Evolutionary conservation across 2,797 vertebrate genomes (phyloP), one percentile per base, ranked within the genome.

Genomic region (Argya squamiceps): DNA sequence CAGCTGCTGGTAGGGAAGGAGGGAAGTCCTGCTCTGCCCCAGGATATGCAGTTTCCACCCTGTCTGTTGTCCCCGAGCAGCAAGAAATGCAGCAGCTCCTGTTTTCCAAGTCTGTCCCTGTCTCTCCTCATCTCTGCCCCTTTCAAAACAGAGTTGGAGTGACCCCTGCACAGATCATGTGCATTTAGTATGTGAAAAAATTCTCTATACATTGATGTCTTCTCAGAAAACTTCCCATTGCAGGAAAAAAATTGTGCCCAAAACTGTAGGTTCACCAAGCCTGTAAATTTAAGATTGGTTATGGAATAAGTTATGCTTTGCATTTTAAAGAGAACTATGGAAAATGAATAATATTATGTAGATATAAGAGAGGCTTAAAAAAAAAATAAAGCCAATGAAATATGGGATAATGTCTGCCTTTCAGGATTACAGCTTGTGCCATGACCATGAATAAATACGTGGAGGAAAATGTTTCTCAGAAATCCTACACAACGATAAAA

Each of bases 381-480:
- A 46, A 50, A 46, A 36, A 46, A 15, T 9, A 22, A 46, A 65
- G 15, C 10, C 0, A 56, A 3, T 76, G 41, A 95, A 93, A 43
- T 96, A 82, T 24, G 68, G 24, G 8, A 29, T 36, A 59, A 19
- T 94, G 23, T 93, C 91, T 82, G 70, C 37, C 75, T 92, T 96
- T 76, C 98, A 99, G 99, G 84, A 99, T 99, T 92, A 99, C 99
- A 41, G 98, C 98, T 41, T 99, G 99, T 73, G 99, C 99, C n/a
- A 98, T 99, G 98, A 99, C 99, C 55, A 99, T 99, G 99, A 99
- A 99, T 97, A 99, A 99, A 96, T 99, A 99, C 0, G 99, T 99
- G 87, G 99, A 99, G 90, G 99, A 99, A 95, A 99, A 99, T 2
- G 98, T 99, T 17, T 99, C 99, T n/a, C 99, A 99, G 96, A 99